Percentiles rank a stretch among this genome's conserved stretches.
phyloP scores from a whole-genome alignment of 1,140 invertebrate species.

The Battus philenor region DNA sequence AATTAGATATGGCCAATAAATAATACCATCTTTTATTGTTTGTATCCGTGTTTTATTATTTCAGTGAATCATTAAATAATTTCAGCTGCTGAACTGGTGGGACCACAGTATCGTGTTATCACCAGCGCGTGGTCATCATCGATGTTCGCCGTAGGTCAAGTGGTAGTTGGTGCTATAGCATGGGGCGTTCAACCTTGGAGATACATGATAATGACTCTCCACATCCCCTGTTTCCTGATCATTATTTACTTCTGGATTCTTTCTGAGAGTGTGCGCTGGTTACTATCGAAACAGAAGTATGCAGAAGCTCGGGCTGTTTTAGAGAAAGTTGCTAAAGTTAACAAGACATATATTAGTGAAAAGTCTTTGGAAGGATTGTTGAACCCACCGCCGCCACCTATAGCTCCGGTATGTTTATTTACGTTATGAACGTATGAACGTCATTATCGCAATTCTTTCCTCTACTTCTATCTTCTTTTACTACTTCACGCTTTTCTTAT shows the following conservation, averaged over 20 bases:
- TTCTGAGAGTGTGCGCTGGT: conserved; percentile 84
- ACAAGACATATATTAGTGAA: conserved; percentile 76
- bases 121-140: conserved; percentile 81
- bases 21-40: no score
- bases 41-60: no score
- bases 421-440: no score
- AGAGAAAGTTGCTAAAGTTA: conserved; percentile 78
- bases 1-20: neutral
- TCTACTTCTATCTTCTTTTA: no score
- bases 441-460: no score
- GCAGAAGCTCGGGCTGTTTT: conserved; percentile 79
- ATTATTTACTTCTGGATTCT: conserved; percentile 78
- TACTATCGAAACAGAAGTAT: conserved; percentile 81
- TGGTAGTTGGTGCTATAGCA: conserved; percentile 79
- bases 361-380: conserved; percentile 64
- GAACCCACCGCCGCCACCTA: conserved; percentile 71
- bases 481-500: no score
- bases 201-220: conserved; percentile 79
- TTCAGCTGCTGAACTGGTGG: conserved; percentile 85
- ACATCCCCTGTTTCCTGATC: conserved; percentile 79
- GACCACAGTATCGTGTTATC: conserved; percentile 81
- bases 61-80: no score
- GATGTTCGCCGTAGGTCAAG: conserved; percentile 83
- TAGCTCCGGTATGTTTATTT: conserved; percentile 83
- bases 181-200: conserved; percentile 83